Base-by-base conservation (phyloP, 1,140 invertebrate species). In the Ylistrum balloti region DNA sequence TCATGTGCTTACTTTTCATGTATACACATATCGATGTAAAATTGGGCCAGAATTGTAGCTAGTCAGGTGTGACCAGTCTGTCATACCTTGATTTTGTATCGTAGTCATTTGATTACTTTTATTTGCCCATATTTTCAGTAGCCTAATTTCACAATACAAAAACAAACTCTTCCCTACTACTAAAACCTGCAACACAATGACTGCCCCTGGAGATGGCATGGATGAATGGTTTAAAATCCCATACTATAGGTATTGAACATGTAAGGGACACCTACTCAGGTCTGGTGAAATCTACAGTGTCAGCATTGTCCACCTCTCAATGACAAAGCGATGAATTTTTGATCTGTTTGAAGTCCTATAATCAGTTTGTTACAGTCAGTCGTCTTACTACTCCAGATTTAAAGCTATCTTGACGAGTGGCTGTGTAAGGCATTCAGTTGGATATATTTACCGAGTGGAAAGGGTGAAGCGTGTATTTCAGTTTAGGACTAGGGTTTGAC, bases 261-360 rank as follows among this genome's bases (percentile, higher is more conserved):
- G n/a, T 17, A 74, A 17, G n/a, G 9, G 56, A 74, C 56, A 74
- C 5, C n/a, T n/a, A 38, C 56, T 28, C 56, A n/a, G 0, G 22
- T n/a, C 22, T 28, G 56, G 56, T 74, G n/a, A 74, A 17, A 74
- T 28, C 28, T 74, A 74, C 56, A 28, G 56, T 28, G 56, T 7
- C 2, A 74, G n/a, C 13, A 74, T 74, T 74, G 56, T 74, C 56
- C 56, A 28, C 56, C 28, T 74, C 22, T 5, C n/a, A 28, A 28
- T 74, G 56, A 74, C 56, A 74, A 74, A 74, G 28, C 22, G 56
- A 74, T 28, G 56, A 74, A 74, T 74, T 74, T 28, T 74, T 74
- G 22, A 74, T 22, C 56, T 28, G 56, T 28, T 74, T 28, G 56
- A 74, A 74, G n/a, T 74, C 3, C 35, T 13, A 38, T 38, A 5